Base-by-base conservation (phyloP, 2,888 invertebrate genomes). In the Phengaris alcon region DNA sequence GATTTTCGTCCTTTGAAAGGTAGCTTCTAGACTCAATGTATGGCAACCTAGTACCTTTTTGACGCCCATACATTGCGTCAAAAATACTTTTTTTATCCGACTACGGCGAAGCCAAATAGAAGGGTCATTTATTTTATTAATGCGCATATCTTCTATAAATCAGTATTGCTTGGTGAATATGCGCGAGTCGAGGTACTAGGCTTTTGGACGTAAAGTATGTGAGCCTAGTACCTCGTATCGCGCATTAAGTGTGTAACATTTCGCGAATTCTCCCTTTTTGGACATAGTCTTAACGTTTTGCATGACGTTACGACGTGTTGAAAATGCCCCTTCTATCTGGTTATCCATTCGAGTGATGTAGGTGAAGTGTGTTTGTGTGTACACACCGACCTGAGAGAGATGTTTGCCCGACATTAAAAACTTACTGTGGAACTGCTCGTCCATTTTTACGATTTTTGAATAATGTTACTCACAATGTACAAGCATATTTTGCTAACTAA, bases 281-380 rank as follows among this genome's bases (percentile, higher is more conserved):
- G 15, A 57, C 22, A 22, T 22, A 22, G 22, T 22, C 22, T 22
- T 22, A 22, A 22, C 15, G 9, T 35, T 64, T 64, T 35, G 10
- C 10, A 64, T 64, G 59, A 64, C 22, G n/a, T 59, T 59, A 59
- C 59, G 59, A 59, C 22, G 9, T 22, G 22, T 59, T 59, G 10
- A 15, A 15, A 59, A 12, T 12, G 12, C 4, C 35, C 13, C 44
- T 0, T 64, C 64, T 64, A 35, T 64, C 59, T 15, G 9, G 35
- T 64, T 64, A 15, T 35, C 64, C 15, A 59, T 75, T 72, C 76
- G 44, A 35, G 77, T 73, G 70, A 78, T 78, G 77, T 77, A 76
- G 78, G 77, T 78, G 78, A 77, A 79, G 78, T 75, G 77, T 74
- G 55, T 75, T 78, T 72, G 77, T 77, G 77, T 78, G 78, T 75